phyloP scores from a whole-genome alignment of 35 echinoderm and acorn worm genomes.

The Ophioderma brevispina region DNA sequence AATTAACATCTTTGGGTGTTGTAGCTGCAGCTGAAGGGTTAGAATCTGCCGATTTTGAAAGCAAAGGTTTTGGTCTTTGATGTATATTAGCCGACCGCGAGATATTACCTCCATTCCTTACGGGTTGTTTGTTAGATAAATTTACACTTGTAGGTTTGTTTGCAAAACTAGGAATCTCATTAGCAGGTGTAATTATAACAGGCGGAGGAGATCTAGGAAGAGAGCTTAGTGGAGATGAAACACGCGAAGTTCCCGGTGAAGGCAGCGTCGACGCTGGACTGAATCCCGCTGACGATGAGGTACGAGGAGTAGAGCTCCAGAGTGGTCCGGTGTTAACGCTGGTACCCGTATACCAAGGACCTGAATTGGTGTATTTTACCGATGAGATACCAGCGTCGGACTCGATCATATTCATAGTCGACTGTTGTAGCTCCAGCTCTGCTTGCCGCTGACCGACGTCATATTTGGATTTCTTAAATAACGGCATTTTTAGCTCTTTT shows the following conservation, averaged over 20 bases:
- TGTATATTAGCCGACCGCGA: too few species aligned
- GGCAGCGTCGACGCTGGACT: too few species aligned
- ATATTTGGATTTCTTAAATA: not conserved
- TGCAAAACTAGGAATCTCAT: not conserved
- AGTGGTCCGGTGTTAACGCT: not conserved
- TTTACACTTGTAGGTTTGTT: not conserved
- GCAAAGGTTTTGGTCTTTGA: not conserved
- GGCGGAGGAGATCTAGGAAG: not conserved
- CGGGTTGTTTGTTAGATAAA: not conserved
- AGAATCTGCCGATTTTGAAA: not conserved
- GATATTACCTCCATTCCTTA: not conserved
- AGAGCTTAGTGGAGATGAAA: not conserved
- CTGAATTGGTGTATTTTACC: not conserved
- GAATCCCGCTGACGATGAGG: too few species aligned
- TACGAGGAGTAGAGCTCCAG: not conserved
- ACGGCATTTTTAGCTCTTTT: too few species aligned
- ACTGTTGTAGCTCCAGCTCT: not conserved
- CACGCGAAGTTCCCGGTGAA: not conserved
- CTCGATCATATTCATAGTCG: not conserved
- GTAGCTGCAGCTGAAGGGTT: not conserved
- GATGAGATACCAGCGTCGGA: not conserved
- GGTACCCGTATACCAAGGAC: not conserved
- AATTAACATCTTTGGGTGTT: not conserved
- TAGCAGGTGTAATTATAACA: not conserved
- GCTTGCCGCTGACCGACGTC: not conserved